Evolutionary conservation across 1,140 invertebrate genomes (phyloP).

Genomic region (Archegozetes longisetosus): DNA sequence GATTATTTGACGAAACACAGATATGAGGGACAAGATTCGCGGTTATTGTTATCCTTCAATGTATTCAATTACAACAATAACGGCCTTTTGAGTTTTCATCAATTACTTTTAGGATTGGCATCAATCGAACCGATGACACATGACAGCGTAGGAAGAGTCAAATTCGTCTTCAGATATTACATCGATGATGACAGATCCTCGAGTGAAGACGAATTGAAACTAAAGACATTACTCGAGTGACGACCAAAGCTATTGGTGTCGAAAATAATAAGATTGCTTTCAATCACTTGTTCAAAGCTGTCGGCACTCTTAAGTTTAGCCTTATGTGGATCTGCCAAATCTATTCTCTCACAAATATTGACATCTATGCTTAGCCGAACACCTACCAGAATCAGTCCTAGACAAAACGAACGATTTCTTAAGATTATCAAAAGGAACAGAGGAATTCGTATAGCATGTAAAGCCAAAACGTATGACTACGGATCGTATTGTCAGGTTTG

Average conservation of each 20-base stretch:
- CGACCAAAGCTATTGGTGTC: background rate
- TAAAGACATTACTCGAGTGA: background rate
- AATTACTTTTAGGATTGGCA: slow-evolving; percentile 35
- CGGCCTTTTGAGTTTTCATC: slow-evolving; percentile 28
- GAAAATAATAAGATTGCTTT: slow-evolving; percentile 23
- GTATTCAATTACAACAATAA: slow-evolving; percentile 12
- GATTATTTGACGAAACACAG: slow-evolving; percentile 9
- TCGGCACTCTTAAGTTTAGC: slow-evolving; percentile 39
- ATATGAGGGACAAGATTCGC: background rate
- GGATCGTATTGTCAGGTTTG: background rate
- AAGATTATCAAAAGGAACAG: background rate
- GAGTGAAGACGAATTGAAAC: background rate
- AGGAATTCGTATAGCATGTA: background rate
- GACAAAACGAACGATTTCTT: background rate
- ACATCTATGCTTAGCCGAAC: background rate
- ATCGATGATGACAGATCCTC: slow-evolving; percentile 30
- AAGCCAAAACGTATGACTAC: background rate
- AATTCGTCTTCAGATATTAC: slow-evolving; percentile 40
- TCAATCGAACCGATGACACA: slow-evolving; percentile 34
- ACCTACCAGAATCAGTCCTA: background rate
- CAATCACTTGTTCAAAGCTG: slow-evolving; percentile 34
- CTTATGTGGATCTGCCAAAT: slow-evolving; percentile 28
- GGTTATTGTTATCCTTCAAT: slow-evolving; percentile 1
- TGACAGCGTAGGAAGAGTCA: slow-evolving; percentile 36
- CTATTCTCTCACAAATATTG: slow-evolving; percentile 11